Percentiles rank a stretch among this genome's conserved stretches.
Evolutionary conservation across 2,113 vertebrate genomes (phyloP).

Genomic region (Scalopus aquaticus): DNA sequence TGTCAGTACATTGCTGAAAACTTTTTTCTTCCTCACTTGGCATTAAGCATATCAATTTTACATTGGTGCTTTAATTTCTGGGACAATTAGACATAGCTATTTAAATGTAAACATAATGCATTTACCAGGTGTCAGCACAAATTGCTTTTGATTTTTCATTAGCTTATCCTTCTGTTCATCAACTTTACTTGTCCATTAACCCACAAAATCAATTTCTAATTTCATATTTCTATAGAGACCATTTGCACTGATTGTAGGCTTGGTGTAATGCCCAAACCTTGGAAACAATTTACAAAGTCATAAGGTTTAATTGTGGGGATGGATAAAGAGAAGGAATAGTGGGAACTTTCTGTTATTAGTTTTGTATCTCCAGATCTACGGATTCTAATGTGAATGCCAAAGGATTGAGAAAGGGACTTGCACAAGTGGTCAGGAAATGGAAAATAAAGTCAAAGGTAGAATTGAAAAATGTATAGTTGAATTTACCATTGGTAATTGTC

Average conservation of each 20-base stretch:
- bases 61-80: slow-evolving; percentile 15
- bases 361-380: neutral
- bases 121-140: slow-evolving; percentile 6
- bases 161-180: slow-evolving; percentile 21
- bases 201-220: neutral
- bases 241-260: neutral
- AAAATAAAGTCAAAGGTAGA: neutral
- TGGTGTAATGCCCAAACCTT: neutral
- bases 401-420: neutral
- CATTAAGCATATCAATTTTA: neutral
- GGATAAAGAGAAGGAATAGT: neutral
- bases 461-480: neutral
- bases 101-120: neutral
- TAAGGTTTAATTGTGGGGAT: neutral
- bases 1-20: neutral
- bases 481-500: neutral
- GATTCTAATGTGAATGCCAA: neutral
- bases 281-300: neutral
- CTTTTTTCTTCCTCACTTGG: neutral
- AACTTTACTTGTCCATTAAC: slow-evolving; percentile 5
- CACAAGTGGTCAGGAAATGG: neutral
- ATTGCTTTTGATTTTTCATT: slow-evolving; percentile 35
- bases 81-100: neutral
- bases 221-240: neutral
- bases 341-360: neutral